Percentiles rank a stretch among this genome's conserved stretches.
phyloP scores from a whole-genome alignment of 53 echinoderm and acorn worm species.

The Henricia sp. region DNA sequence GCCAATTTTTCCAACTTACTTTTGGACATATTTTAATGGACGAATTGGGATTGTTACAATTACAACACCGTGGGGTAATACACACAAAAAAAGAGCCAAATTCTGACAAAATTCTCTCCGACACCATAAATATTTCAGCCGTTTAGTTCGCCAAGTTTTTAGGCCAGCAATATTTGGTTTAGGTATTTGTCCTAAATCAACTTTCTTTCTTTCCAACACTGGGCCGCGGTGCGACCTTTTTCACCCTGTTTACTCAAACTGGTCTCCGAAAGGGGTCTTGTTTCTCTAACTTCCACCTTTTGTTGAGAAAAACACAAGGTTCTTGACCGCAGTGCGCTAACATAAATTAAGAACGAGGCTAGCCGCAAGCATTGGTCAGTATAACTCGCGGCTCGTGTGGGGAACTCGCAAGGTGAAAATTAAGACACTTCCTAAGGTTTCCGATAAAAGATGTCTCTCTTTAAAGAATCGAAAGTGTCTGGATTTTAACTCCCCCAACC shows the following conservation, averaged over 20 bases:
- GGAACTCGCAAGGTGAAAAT: neutral
- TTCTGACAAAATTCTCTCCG: no score
- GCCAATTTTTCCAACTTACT: no score
- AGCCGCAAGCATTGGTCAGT: neutral
- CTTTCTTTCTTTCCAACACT: neutral
- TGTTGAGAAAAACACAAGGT: neutral
- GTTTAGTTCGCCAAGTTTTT: conserved; percentile 40
- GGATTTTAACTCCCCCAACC: no score
- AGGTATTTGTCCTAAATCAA: conserved; percentile 33
- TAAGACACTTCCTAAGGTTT: neutral
- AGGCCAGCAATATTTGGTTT: conserved; percentile 58
- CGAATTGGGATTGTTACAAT: no score
- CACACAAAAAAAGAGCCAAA: neutral
- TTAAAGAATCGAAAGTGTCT: neutral
- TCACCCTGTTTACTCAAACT: conserved; percentile 37
- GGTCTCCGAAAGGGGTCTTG: conserved; percentile 23
- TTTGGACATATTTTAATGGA: no score
- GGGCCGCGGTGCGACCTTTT: conserved; percentile 19
- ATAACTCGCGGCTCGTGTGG: neutral
- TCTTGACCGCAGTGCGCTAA: conserved; percentile 24
- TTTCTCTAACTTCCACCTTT: conserved; percentile 11
- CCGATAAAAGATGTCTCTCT: neutral
- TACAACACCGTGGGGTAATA: neutral
- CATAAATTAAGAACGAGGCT: neutral
- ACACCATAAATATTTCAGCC: conserved; percentile 50